These are phyloP conservation scores for Pelochelys cantorii DNA, from an alignment of 2,797 vertebrate species.

Conservation along the genomic window DNA sequence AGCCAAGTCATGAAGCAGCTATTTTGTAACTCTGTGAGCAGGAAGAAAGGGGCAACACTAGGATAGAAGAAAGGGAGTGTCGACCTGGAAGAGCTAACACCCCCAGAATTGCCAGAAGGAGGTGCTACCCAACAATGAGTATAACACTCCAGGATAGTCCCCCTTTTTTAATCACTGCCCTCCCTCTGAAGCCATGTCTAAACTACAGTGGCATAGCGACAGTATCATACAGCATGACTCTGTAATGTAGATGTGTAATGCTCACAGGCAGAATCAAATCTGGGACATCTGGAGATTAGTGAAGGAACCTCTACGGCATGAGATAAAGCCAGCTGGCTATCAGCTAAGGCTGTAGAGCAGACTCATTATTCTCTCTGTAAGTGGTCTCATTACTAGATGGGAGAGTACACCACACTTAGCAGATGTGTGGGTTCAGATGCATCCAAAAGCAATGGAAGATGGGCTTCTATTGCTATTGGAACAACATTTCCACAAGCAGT, in stretches of 20 bases:
- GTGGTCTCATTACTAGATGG: too few relatives aligned
- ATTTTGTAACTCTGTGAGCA: neutral
- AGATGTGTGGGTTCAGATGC: too few relatives aligned
- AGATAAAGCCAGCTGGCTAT: too few relatives aligned
- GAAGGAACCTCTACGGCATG: too few relatives aligned
- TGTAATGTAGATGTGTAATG: too few relatives aligned
- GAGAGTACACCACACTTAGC: too few relatives aligned
- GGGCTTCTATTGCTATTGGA: neutral
- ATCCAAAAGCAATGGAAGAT: neutral
- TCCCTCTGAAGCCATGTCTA: neutral
- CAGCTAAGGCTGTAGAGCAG: too few relatives aligned
- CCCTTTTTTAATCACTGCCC: conserved; percentile 39
- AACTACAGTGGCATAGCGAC: neutral
- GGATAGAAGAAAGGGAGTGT: neutral
- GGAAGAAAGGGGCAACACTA: neutral
- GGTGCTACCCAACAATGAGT: neutral
- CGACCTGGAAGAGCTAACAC: neutral
- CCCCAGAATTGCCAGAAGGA: neutral
- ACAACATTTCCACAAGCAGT: neutral
- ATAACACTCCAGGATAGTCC: neutral
- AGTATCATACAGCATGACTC: neutral
- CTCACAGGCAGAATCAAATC: too few relatives aligned
- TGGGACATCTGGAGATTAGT: too few relatives aligned
- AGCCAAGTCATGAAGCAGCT: neutral
- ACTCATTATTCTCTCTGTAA: too few relatives aligned